Conservation (phyloP, 2,888 invertebrate genomes). For the Acrocyrtus sp. region DNA sequence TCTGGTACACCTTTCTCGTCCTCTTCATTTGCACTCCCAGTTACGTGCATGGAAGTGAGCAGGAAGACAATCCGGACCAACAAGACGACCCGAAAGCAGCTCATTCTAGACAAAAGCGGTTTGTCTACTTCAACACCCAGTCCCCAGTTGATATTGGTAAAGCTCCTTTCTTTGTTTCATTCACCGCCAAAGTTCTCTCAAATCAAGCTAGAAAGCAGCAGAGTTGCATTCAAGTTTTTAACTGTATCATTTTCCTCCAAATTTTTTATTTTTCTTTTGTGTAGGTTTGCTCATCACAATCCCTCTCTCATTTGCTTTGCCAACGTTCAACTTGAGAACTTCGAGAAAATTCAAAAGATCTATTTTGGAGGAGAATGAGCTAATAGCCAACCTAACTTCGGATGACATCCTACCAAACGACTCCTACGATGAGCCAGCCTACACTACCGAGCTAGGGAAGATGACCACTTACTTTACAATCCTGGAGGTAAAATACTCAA, state of each 20-base stretch:
- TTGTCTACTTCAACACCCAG: slow-evolving; percentile 63
- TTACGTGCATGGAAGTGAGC: too few species aligned
- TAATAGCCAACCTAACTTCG: slow-evolving; percentile 58
- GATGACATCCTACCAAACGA: slow-evolving; percentile 61
- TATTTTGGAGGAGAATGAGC: slow-evolving; percentile 47
- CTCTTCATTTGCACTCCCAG: neutral
- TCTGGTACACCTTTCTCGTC: slow-evolving; percentile 6
- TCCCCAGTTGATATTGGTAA: slow-evolving; percentile 64
- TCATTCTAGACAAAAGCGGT: slow-evolving; percentile 63
- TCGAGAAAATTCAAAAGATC: slow-evolving; percentile 59
- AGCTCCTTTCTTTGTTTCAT: neutral
- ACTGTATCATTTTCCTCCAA: neutral
- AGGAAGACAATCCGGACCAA: too few species aligned
- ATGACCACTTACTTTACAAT: slow-evolving; percentile 62
- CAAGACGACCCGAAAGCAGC: slow-evolving; percentile 39
- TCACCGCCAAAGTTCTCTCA: neutral
- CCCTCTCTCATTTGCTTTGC: slow-evolving; percentile 62
- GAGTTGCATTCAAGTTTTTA: neutral
- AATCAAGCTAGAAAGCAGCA: slow-evolving; percentile 3
- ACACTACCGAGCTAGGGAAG: slow-evolving; percentile 60
- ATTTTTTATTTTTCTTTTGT: neutral
- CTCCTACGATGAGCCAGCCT: slow-evolving; percentile 63
- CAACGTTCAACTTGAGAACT: slow-evolving; percentile 62
- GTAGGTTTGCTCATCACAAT: slow-evolving; percentile 61
- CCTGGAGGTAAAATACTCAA: slow-evolving; percentile 56